These are phyloP conservation scores for Boloria selene DNA, from an alignment of 2,888 invertebrate species.

Conservation along the genomic window DNA sequence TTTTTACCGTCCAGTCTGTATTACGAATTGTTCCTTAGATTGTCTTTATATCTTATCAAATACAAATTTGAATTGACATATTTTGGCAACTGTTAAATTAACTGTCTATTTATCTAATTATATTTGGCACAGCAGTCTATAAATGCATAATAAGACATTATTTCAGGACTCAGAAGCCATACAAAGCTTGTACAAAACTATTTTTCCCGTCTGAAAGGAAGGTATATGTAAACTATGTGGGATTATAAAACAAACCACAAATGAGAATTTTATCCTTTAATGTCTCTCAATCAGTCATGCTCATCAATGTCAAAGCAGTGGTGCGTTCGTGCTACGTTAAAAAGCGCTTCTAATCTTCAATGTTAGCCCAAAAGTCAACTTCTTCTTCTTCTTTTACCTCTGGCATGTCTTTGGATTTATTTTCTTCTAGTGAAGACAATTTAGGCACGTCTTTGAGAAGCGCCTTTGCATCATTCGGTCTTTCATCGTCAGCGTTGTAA, in stretches of 20 bases:
- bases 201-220: conserved; percentile 58
- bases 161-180: conserved; percentile 59
- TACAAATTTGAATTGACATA: too few relatives aligned
- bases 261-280: conserved; percentile 65
- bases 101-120: too few relatives aligned
- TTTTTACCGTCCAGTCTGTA: too few relatives aligned
- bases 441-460: conserved; percentile 55
- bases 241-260: conserved; percentile 65
- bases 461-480: conserved; percentile 48
- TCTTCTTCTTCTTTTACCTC: conserved; percentile 71
- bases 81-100: too few relatives aligned
- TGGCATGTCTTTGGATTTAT: conserved; percentile 54
- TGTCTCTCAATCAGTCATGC: conserved; percentile 74
- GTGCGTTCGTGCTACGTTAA: conserved; percentile 62
- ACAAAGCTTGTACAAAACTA: conserved; percentile 51
- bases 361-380: conserved; percentile 75
- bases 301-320: conserved; percentile 53
- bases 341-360: conserved; percentile 66
- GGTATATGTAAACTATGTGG: conserved; percentile 49
- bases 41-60: too few relatives aligned
- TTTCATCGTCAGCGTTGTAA: conserved; percentile 56
- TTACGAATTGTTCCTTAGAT: too few relatives aligned
- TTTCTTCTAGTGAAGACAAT: conserved; percentile 73
- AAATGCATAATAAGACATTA: neutral
- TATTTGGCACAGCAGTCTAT: too few relatives aligned